Base-by-base conservation (phyloP, 1,140 invertebrate species). In the Drosophila tropicalis region DNA sequence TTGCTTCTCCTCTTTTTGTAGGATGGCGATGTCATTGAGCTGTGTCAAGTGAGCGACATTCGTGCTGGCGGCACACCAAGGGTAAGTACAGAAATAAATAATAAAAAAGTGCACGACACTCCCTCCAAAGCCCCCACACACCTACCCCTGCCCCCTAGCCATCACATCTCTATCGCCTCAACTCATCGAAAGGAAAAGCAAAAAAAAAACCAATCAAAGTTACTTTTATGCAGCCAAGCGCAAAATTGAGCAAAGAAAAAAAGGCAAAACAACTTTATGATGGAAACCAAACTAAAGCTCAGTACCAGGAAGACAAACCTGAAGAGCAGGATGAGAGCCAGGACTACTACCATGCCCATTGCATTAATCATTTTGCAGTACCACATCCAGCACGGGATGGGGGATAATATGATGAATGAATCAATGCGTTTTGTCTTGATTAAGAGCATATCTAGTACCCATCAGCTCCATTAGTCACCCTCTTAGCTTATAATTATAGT, bases 41-140 rank as follows among this genome's bases (percentile, higher is more conserved):
- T 99, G 79, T 98, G 98, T 92, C 98, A 99, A 96, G 98, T 99
- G 65, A 99, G 97, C 94, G 98, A 99, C 92, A 97, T 99, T 86
- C 94, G 98, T 90, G 96, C 96, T 40, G 97, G 97, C 58, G 96
- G 97, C 19, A 92, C 96, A 70, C 97, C 97, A 47, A 98, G 96
- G 94, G 96, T 97, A 93, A 94, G 90, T 70, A 32, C 2, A 54
- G 10, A 44, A 62, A 62, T 51, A 7, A 56, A 12, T 56, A 32
- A 12, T 10, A 13, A 6, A 6, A n/a, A 5, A 13, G n/a, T 36
- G 7, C 56, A 32, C 56, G n/a, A 9, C 29, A 5, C n/a, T 7
- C 29, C 25, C 56, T 7, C 6, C n/a, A 5, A 5, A 7, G 10
- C 32, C 15, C 15, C 56, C 17, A 9, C 15, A 5, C 32, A 39